Percentiles rank a stretch among this genome's conserved stretches.
These are phyloP conservation scores for Typhlichthys subterraneus DNA, from an alignment of 2,797 vertebrate species.

Conservation along the genomic window DNA sequence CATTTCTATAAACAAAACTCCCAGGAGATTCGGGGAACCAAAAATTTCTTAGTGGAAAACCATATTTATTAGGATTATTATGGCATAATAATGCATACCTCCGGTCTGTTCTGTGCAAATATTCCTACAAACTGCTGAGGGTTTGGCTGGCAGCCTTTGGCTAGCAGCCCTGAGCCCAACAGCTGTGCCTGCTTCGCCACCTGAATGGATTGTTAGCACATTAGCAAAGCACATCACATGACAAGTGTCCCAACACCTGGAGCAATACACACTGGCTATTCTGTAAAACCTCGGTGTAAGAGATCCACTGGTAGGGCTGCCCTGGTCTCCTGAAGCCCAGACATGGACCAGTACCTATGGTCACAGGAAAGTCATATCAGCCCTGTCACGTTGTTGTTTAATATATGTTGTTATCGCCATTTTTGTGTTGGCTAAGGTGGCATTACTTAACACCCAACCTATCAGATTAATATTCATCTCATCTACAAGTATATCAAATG, in stretches of 20 bases:
- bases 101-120: constrained; percentile 81
- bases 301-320: constrained; percentile 82
- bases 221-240: background rate
- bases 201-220: constrained; percentile 53
- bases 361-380: constrained; percentile 2
- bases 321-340: constrained; percentile 78
- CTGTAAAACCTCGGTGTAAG: constrained; percentile 75
- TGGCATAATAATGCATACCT: constrained; percentile 60
- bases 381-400: too few species aligned
- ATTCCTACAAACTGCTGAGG: constrained; percentile 78
- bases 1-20: too few species aligned
- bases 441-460: too few species aligned
- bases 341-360: constrained; percentile 73
- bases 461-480: too few species aligned
- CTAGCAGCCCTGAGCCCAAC: constrained; percentile 79
- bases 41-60: background rate
- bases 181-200: constrained; percentile 76
- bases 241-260: background rate
- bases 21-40: background rate
- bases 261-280: background rate
- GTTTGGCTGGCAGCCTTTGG: constrained; percentile 77
- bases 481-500: too few species aligned
- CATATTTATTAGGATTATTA: too few species aligned
- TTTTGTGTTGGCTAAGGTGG: too few species aligned
- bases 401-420: too few species aligned